Evolutionary conservation across 1,140 invertebrate species (phyloP).

Genomic region (Drosophila busckii): DNA sequence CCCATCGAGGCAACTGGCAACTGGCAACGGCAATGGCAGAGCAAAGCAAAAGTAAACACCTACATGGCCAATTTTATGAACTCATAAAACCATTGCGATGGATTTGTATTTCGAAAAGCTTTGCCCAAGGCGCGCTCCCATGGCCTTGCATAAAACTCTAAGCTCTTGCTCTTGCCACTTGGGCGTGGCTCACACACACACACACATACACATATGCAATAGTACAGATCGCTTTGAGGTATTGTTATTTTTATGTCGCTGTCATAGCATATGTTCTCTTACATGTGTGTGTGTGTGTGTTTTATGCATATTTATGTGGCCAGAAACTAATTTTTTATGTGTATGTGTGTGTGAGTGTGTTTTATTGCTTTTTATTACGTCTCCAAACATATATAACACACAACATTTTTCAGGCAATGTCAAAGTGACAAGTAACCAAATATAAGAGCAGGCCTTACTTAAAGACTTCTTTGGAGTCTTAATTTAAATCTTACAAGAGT

Average conservation of each 20-base stretch:
- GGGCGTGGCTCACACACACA: too few species aligned
- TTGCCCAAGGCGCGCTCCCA: slow-evolving; percentile 28
- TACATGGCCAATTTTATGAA: slow-evolving; percentile 66
- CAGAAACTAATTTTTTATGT: slow-evolving; percentile 11
- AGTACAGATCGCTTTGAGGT: slow-evolving; percentile 11
- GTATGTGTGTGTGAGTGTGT: not conserved
- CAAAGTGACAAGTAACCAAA: too few species aligned
- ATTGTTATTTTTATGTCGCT: slow-evolving; percentile 20
- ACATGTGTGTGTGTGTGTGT: slow-evolving; percentile 13
- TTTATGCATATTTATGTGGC: slow-evolving; percentile 13
- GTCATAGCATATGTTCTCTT: slow-evolving; percentile 16
- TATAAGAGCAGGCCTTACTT: too few species aligned
- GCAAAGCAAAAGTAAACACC: slow-evolving; percentile 54
- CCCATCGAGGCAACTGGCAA: slow-evolving; percentile 35
- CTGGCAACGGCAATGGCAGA: slow-evolving; percentile 16
- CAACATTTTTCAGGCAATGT: slow-evolving; percentile 4
- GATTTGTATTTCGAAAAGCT: slow-evolving; percentile 50
- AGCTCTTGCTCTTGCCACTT: slow-evolving; percentile 12
- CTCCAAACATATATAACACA: too few species aligned
- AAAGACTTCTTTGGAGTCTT: too few species aligned
- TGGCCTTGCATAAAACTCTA: slow-evolving; percentile 41
- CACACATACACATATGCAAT: not conserved
- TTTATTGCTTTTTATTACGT: slow-evolving; percentile 5
- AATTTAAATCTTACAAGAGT: too few species aligned
- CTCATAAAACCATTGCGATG: slow-evolving; percentile 67